phyloP scores from a whole-genome alignment of 2,797 vertebrate genomes.

The Selene dorsalis region DNA sequence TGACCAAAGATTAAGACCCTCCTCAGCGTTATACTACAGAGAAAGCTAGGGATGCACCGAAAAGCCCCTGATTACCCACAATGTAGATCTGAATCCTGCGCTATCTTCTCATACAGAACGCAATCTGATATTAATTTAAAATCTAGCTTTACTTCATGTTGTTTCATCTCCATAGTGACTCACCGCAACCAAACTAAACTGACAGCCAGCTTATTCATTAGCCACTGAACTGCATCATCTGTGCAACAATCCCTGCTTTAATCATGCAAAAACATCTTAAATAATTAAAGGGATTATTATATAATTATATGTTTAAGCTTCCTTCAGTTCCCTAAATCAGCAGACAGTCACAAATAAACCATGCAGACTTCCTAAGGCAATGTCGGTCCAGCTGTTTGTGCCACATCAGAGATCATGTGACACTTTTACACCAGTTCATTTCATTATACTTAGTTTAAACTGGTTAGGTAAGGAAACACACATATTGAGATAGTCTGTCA shows the following conservation, averaged over 20 bases:
- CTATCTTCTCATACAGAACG: background rate
- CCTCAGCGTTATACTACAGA: background rate
- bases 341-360: background rate
- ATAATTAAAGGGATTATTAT: background rate
- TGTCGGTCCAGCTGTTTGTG: background rate
- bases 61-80: conserved; percentile 13
- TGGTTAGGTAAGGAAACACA: background rate
- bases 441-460: too few relatives aligned
- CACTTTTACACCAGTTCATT: background rate
- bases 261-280: background rate
- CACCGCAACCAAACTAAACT: background rate
- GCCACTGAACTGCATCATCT: background rate
- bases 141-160: background rate
- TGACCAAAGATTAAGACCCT: conserved; percentile 39
- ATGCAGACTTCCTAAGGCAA: background rate
- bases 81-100: conserved; percentile 2
- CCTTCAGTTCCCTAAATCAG: background rate
- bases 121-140: background rate
- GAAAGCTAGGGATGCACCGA: conserved; percentile 4
- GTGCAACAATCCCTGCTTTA: background rate
- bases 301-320: background rate
- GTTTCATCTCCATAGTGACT: background rate
- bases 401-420: background rate
- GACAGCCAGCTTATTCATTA: background rate
- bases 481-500: background rate